These are phyloP conservation scores for Eudasyphora cyanicolor DNA, from an alignment of 2,888 invertebrate species.

Conservation along the genomic window DNA sequence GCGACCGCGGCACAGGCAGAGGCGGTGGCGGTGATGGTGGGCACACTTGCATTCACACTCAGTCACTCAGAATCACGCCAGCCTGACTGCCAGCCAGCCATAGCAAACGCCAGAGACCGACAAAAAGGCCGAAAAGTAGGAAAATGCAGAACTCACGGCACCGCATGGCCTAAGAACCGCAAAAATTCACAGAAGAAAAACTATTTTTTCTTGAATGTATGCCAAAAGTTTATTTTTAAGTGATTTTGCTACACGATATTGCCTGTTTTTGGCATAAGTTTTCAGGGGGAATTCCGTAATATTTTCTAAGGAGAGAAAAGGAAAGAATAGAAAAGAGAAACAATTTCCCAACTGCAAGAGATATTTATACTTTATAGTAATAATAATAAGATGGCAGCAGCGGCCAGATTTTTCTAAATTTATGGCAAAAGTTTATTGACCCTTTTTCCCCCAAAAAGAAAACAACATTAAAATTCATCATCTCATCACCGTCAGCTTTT, in stretches of 20 bases:
- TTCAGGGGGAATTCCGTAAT: constrained; percentile 52
- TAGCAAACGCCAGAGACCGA: constrained; percentile 5
- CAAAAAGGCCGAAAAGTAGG: constrained; percentile 5
- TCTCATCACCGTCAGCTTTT: background rate
- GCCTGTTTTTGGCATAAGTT: constrained; percentile 30
- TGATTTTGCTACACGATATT: constrained; percentile 46
- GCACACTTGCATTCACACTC: constrained; percentile 12
- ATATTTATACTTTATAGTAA: constrained; percentile 26
- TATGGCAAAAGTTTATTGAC: constrained; percentile 59
- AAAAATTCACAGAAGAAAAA: constrained; percentile 30
- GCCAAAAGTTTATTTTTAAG: constrained; percentile 64
- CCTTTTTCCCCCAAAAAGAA: constrained; percentile 43
- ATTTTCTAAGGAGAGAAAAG: background rate
- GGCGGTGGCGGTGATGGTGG: too few relatives aligned
- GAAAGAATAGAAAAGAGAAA: background rate
- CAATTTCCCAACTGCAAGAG: constrained; percentile 3
- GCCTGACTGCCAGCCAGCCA: constrained; percentile 13
- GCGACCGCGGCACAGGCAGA: too few relatives aligned
- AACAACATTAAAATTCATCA: constrained; percentile 22
- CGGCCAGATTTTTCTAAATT: constrained; percentile 25
- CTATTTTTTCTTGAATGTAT: constrained; percentile 49
- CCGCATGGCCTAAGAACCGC: constrained; percentile 19
- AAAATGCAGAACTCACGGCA: background rate
- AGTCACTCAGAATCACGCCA: constrained; percentile 8
- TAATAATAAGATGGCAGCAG: background rate